A percentile compares a stretch with the other conserved stretches of the same genome.
Evolutionary conservation across 2,113 vertebrate genomes (phyloP).

Genomic region (Suncus etruscus): DNA sequence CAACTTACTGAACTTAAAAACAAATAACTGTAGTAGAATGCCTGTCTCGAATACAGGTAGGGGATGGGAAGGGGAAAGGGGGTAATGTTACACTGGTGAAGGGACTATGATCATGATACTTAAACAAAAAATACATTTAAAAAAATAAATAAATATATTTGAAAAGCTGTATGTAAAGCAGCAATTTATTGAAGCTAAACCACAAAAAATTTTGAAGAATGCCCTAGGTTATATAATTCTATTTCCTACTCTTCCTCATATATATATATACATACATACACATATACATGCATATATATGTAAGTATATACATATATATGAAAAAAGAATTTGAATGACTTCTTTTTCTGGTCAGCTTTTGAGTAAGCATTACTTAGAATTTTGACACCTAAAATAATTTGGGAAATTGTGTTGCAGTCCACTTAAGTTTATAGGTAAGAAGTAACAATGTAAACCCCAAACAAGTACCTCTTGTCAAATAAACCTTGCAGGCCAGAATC

Average conservation of each 20-base stretch:
- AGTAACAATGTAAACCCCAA: neutral
- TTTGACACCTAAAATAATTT: constrained; percentile 50
- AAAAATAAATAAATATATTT: constrained; percentile 82
- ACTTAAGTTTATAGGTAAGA: constrained; percentile 1
- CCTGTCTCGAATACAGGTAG: no score
- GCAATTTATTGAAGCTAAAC: constrained; percentile 73
- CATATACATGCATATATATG: no score
- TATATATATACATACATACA: no score
- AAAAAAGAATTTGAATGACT: constrained; percentile 71
- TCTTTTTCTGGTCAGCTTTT: constrained; percentile 74
- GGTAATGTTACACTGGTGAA: no score
- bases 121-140: no score
- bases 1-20: no score
- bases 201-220: constrained; percentile 78
- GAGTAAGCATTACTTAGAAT: constrained; percentile 66
- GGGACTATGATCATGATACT: no score
- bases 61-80: no score
- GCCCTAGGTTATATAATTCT: constrained; percentile 78
- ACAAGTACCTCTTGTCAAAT: neutral
- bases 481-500: neutral
- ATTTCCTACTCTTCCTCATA: neutral
- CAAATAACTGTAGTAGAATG: no score
- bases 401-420: constrained; percentile 65
- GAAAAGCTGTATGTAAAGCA: constrained; percentile 75
- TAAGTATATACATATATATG: neutral